Conservation (phyloP, 92 coral and sea anemone genomes). For the Epizoanthus scotinus region DNA sequence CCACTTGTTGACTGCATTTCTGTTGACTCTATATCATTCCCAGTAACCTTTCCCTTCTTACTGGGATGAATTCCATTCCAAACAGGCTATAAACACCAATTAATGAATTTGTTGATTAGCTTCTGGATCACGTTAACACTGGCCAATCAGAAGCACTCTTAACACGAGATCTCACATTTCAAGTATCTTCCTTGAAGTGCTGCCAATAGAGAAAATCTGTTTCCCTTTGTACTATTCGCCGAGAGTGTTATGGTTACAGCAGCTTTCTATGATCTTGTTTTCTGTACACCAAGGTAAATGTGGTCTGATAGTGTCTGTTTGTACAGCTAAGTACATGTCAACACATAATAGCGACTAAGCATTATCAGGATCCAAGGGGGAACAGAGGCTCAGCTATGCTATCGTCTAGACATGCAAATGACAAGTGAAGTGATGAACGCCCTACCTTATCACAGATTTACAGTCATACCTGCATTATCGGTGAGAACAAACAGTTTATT, state of each 20-base stretch:
- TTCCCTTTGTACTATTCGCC: background rate
- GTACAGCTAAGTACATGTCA: slow-evolving; percentile 46
- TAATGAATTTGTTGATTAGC: slow-evolving; percentile 78
- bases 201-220: background rate
- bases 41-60: slow-evolving; percentile 41
- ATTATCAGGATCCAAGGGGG: background rate
- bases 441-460: slow-evolving; percentile 2
- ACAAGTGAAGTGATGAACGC: background rate
- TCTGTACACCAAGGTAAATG: background rate
- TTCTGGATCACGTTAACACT: slow-evolving; percentile 59
- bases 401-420: slow-evolving; percentile 28
- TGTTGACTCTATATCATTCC: slow-evolving; percentile 4
- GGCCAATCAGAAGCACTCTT: slow-evolving; percentile 67
- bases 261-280: background rate
- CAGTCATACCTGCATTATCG: background rate
- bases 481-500: background rate
- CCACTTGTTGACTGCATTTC: slow-evolving; percentile 28
- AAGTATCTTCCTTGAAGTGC: background rate
- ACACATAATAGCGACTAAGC: slow-evolving; percentile 30
- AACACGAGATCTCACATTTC: slow-evolving; percentile 25
- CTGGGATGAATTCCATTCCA: slow-evolving; percentile 48
- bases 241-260: background rate
- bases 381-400: background rate
- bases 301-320: slow-evolving; percentile 36
- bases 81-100: slow-evolving; percentile 77